Evolutionary conservation across 2,797 vertebrate genomes (phyloP).

Genomic region (Darevskia nairensis): DNA sequence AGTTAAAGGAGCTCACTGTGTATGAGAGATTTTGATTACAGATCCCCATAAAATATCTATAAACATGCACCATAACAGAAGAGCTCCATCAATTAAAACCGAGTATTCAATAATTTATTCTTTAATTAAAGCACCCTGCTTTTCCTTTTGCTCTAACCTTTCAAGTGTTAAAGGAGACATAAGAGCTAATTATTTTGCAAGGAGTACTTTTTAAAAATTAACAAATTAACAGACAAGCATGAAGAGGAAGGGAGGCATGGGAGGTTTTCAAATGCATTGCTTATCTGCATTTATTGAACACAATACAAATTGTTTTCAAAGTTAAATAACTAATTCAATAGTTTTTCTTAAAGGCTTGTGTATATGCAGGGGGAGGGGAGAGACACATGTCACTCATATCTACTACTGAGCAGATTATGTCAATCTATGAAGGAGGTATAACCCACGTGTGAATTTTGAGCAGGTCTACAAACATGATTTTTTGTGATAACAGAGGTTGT

Average conservation of each 20-base stretch:
- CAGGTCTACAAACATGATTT: constrained; percentile 31
- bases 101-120: constrained; percentile 80
- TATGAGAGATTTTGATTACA: constrained; percentile 72
- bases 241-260: constrained; percentile 55
- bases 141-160: constrained; percentile 76
- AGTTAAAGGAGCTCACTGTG: constrained; percentile 63
- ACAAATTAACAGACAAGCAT: constrained; percentile 67
- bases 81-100: constrained; percentile 76
- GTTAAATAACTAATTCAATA: constrained; percentile 31
- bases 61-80: constrained; percentile 79
- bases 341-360: background rate
- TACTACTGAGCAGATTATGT: constrained; percentile 33
- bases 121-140: constrained; percentile 78
- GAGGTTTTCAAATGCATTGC: constrained; percentile 43
- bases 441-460: constrained; percentile 27
- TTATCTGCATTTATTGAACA: constrained; percentile 52
- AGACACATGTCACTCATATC: background rate
- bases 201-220: constrained; percentile 76
- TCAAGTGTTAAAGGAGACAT: constrained; percentile 79
- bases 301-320: constrained; percentile 49
- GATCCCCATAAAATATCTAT: constrained; percentile 75
- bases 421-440: background rate
- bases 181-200: constrained; percentile 73
- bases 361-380: background rate
- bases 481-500: background rate